phyloP scores from a whole-genome alignment of 1,140 invertebrate genomes.

The Sipha flava region DNA sequence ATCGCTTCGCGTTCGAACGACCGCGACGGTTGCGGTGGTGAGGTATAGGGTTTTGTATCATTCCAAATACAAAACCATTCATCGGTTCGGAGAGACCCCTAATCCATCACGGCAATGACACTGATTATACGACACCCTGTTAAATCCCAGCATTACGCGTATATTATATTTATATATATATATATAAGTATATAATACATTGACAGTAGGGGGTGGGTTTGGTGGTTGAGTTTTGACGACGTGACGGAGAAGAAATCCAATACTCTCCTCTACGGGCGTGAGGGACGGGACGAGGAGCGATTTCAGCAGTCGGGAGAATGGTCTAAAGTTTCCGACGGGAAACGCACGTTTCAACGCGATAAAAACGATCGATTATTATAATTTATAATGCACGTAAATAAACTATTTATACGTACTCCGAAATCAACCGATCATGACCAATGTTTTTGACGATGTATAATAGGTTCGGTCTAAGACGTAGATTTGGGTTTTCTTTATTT shows the following conservation, averaged over 20 bases:
- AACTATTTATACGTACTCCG: no score
- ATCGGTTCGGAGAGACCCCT: slow-evolving; percentile 7
- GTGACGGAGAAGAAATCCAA: background rate
- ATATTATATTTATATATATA: background rate
- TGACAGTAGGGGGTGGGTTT: background rate
- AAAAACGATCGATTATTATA: background rate
- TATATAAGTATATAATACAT: background rate
- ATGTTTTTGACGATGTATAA: background rate
- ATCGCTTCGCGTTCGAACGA: background rate
- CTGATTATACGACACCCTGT: slow-evolving; percentile 31
- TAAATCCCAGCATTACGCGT: background rate
- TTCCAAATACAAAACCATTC: slow-evolving; percentile 31
- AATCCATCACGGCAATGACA: slow-evolving; percentile 30
- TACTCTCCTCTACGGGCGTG: no score
- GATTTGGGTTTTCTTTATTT: background rate
- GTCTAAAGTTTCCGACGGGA: background rate
- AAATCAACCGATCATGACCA: background rate
- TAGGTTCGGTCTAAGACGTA: no score
- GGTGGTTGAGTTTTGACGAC: background rate
- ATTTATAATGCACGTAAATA: no score
- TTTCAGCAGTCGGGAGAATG: background rate
- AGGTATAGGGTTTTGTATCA: slow-evolving; percentile 25
- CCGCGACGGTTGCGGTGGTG: background rate
- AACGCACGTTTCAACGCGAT: background rate
- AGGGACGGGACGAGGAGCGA: background rate